phyloP scores from a whole-genome alignment of 2,888 invertebrate species.

The Cephus nigrinus region DNA sequence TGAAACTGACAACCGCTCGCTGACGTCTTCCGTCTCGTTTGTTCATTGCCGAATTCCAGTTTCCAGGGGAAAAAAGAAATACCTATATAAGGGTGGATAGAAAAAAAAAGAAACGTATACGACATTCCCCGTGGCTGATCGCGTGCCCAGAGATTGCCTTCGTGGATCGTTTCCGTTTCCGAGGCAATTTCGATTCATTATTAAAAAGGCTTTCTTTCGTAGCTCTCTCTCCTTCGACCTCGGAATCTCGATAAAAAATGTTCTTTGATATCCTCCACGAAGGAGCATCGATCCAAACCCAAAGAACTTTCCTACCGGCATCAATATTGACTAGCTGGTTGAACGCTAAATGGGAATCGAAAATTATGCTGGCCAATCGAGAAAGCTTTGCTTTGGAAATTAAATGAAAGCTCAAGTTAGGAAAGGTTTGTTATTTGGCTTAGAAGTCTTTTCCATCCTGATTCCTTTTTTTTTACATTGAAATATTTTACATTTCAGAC shows the following conservation, averaged over 20 bases:
- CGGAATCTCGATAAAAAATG: background rate
- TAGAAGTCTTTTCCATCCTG: background rate
- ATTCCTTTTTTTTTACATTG: background rate
- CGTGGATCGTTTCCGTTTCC: background rate
- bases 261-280: background rate
- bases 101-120: background rate
- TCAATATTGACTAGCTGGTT: constrained; percentile 27
- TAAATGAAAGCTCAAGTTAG: background rate
- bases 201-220: background rate
- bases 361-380: constrained; percentile 25
- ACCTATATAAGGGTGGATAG: background rate
- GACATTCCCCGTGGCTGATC: background rate
- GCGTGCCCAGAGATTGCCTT: background rate
- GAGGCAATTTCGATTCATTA: background rate
- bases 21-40: background rate
- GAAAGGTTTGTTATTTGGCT: background rate
- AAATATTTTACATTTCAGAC: background rate
- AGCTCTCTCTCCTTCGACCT: background rate
- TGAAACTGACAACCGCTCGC: background rate
- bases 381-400: constrained; percentile 9
- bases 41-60: background rate
- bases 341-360: constrained; percentile 26
- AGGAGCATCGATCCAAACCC: background rate
- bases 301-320: constrained; percentile 25
- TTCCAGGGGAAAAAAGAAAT: background rate